phyloP scores from a whole-genome alignment of 2,888 invertebrate genomes.

The Tetragonula carbonaria region DNA sequence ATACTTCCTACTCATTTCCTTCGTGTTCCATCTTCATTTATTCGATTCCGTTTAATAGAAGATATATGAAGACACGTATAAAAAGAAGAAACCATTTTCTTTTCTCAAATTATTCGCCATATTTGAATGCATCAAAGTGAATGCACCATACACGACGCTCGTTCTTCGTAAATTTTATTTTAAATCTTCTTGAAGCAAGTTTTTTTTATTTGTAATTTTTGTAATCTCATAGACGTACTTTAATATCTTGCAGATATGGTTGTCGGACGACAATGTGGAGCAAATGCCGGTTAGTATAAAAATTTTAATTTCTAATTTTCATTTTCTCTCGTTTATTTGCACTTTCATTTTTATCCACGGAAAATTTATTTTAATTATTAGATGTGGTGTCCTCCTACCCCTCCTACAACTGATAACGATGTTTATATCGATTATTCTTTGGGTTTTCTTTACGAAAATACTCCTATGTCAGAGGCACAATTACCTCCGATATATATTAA shows the following conservation, averaged over 20 bases:
- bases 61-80: slow-evolving; percentile 4
- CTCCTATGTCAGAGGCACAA: slow-evolving; percentile 90
- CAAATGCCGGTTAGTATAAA: slow-evolving; percentile 92
- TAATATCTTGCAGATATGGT: slow-evolving; percentile 89
- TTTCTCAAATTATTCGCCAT: slow-evolving; percentile 3
- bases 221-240: slow-evolving; percentile 62
- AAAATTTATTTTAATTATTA: slow-evolving; percentile 81
- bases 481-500: slow-evolving; percentile 92
- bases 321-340: background rate
- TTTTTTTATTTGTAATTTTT: slow-evolving; percentile 23
- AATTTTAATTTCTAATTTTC: slow-evolving; percentile 3
- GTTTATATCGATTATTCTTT: slow-evolving; percentile 94
- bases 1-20: slow-evolving; percentile 46
- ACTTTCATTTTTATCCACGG: background rate
- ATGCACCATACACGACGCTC: slow-evolving; percentile 47
- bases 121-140: slow-evolving; percentile 12
- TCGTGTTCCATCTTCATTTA: slow-evolving; percentile 11
- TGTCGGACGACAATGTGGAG: slow-evolving; percentile 89
- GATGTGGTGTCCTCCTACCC: slow-evolving; percentile 99
- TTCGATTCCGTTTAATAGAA: slow-evolving; percentile 5
- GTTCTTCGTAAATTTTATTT: slow-evolving; percentile 24
- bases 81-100: slow-evolving; percentile 21
- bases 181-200: slow-evolving; percentile 42
- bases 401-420: slow-evolving; percentile 96
- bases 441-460: slow-evolving; percentile 93